Evolutionary conservation across 1,140 invertebrate species (phyloP).

Genomic region (Formica selysi): DNA sequence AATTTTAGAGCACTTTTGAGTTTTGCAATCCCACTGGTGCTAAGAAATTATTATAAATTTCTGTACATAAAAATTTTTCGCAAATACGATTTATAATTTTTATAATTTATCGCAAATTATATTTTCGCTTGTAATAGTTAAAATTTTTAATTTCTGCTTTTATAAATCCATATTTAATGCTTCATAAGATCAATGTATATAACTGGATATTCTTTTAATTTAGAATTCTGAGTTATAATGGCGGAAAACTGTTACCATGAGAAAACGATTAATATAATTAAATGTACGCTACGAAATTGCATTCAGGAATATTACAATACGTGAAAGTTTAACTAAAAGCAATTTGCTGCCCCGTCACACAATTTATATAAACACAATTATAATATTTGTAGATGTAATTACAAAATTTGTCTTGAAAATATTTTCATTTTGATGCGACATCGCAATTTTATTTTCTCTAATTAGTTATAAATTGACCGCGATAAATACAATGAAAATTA

Average conservation of each 20-base stretch:
- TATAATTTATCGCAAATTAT: background rate
- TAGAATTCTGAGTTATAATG: background rate
- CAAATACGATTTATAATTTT: background rate
- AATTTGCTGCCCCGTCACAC: constrained; percentile 20
- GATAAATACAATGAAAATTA: background rate
- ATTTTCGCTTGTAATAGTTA: background rate
- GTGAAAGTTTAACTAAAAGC: constrained; percentile 34
- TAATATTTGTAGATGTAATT: constrained; percentile 50
- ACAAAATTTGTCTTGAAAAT: constrained; percentile 50
- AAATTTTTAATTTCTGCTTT: constrained; percentile 2
- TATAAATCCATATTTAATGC: background rate
- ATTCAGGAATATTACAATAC: constrained; percentile 32
- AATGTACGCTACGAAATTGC: constrained; percentile 24
- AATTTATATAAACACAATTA: constrained; percentile 43
- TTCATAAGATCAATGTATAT: background rate
- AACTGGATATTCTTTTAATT: background rate
- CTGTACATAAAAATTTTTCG: background rate
- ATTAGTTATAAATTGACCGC: constrained; percentile 32
- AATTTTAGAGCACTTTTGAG: background rate
- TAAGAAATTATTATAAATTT: background rate
- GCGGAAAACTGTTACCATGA: background rate
- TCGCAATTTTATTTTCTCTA: constrained; percentile 34
- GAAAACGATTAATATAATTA: constrained; percentile 21
- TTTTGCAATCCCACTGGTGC: background rate
- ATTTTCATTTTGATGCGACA: constrained; percentile 18